Evolutionary conservation across 2,888 invertebrate species (phyloP).

Genomic region (Sphaeridia pumilis): DNA sequence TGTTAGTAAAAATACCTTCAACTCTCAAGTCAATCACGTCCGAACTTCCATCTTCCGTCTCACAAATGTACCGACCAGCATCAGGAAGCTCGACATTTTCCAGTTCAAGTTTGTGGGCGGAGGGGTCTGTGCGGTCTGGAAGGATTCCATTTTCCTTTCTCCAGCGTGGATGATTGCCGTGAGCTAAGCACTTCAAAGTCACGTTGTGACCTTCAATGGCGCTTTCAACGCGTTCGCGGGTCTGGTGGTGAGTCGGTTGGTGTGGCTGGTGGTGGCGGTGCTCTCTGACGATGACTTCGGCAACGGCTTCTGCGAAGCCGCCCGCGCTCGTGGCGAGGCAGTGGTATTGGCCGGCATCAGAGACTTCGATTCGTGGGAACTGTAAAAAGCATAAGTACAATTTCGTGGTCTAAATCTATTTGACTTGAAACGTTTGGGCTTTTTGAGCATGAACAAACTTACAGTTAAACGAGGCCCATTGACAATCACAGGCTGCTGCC

Average conservation of each 20-base stretch:
- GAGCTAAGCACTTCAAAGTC: conserved; percentile 50
- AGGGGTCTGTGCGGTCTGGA: conserved; percentile 42
- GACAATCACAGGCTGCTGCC: conserved; percentile 50
- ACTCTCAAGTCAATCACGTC: conserved; percentile 63
- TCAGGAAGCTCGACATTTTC: conserved; percentile 53
- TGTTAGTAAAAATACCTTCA: too few relatives aligned
- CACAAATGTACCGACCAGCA: conserved; percentile 69
- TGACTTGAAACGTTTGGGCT: not conserved
- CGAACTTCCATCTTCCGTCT: conserved; percentile 45
- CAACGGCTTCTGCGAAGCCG: conserved; percentile 62
- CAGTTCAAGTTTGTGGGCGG: conserved; percentile 45
- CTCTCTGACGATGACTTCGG: conserved; percentile 62
- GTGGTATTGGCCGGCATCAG: conserved; percentile 66
- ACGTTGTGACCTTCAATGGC: conserved; percentile 49
- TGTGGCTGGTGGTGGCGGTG: conserved; percentile 14
- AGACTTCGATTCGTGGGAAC: conserved; percentile 61
- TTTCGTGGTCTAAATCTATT: too few relatives aligned
- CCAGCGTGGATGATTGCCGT: conserved; percentile 46
- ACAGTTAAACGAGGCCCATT: conserved; percentile 46
- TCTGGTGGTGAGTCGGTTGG: conserved; percentile 38
- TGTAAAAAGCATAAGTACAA: conserved; percentile 36
- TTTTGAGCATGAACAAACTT: conserved; percentile 1
- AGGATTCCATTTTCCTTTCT: conserved; percentile 46
- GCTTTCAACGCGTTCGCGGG: conserved; percentile 45
- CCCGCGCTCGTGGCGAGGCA: conserved; percentile 63